These are phyloP conservation scores for Aphaenogaster rudis DNA, from an alignment of 1,140 invertebrate species.

Conservation along the genomic window DNA sequence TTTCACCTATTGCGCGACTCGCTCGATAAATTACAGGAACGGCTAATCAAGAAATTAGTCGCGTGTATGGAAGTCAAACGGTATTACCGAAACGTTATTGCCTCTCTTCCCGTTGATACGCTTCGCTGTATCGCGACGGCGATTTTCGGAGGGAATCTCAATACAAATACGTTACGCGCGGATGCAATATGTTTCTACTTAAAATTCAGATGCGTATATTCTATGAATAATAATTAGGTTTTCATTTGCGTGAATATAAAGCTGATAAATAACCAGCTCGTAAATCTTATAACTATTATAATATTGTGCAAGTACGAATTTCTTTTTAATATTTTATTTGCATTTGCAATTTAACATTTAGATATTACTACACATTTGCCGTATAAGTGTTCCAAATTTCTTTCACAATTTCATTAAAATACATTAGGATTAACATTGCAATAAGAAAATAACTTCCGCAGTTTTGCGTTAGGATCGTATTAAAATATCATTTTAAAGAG, in stretches of 20 bases:
- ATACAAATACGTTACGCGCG: conserved; percentile 39
- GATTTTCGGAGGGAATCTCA: conserved; percentile 32
- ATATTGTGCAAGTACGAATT: background rate
- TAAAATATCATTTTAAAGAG: background rate
- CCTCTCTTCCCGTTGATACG: conserved; percentile 8
- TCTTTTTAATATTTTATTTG: background rate
- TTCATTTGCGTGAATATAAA: background rate
- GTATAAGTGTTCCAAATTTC: background rate
- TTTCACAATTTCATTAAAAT: conserved; percentile 7
- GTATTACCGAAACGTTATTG: conserved; percentile 40
- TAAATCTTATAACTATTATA: background rate
- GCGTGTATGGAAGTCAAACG: conserved; percentile 8
- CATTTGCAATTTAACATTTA: background rate
- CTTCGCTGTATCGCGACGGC: background rate
- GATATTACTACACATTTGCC: too few relatives aligned
- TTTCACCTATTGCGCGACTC: conserved; percentile 43
- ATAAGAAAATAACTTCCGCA: background rate
- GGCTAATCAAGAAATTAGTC: conserved; percentile 72
- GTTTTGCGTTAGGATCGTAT: background rate
- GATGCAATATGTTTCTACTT: conserved; percentile 10
- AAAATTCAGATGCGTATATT: conserved; percentile 8
- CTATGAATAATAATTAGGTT: conserved; percentile 43
- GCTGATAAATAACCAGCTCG: background rate
- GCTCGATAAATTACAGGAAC: conserved; percentile 68
- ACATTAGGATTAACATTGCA: background rate